Evolutionary conservation across 1,140 invertebrate genomes (phyloP), one percentile per base, ranked within the genome.

Genomic region (Lasioglossum baleicum): DNA sequence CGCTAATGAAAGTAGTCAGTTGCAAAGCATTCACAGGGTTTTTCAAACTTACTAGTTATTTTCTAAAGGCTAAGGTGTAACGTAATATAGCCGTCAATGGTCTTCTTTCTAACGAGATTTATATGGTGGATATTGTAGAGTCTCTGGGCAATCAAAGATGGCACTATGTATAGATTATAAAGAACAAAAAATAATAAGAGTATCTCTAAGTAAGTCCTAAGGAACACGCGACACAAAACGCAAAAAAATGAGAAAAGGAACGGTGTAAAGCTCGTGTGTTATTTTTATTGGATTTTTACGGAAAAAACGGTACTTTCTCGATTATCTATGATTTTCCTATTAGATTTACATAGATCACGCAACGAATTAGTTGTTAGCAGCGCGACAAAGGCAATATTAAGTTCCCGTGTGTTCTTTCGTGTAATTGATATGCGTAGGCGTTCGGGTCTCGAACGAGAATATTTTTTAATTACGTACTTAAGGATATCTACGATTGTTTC

Each of bases 11-110:
- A 51, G 61, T 86, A 86, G 65, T 83, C 81, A 76, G 84, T 86
- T 73, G 84, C 84, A 89, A 78, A 88, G 48, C 68, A 80, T 84
- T 83, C 74, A 88, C 88, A 88, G 87, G 88, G 87, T 88, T 88
- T 58, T 69, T 82, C 77, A 82, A 81, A 88, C 67, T 88, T 84
- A 79, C 75, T 72, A 87, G 69, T 87, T 87, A 87, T 68, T 87
- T 87, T 87, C 72, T 81, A 87, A 86, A 82, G 75, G 77, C 77
- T 84, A 86, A 87, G 84, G 67, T 85, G 65, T 79, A 79, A 58
- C 64, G 60, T 81, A 75, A 82, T 82, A 77, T 73, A 86, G 79
- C 82, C 82, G 83, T 87, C 74, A 81, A 87, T 83, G 75, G 85
- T 86, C 84, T 86, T 86, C 73, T 83, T 83, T 83, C 75, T 81